phyloP scores from a whole-genome alignment of 2,113 vertebrate species.

The Phylloscopus trochilus region DNA sequence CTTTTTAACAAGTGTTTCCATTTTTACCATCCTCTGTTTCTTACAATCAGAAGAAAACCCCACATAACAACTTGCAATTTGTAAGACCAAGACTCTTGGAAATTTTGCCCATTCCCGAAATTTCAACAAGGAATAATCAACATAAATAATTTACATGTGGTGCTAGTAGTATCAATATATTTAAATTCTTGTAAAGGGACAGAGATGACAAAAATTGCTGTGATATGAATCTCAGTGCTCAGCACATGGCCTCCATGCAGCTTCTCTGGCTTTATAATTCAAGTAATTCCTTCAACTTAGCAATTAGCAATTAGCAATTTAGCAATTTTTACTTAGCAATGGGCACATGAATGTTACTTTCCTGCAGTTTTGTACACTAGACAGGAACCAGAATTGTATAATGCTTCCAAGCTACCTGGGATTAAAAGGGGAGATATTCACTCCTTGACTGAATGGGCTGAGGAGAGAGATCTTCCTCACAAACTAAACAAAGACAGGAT shows the following conservation, averaged over 20 bases:
- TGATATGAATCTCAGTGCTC: fast-evolving
- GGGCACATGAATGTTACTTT: neutral
- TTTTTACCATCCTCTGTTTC: neutral
- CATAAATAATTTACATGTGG: neutral
- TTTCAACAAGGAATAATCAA: neutral
- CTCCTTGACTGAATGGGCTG: fast-evolving
- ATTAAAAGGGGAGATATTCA: neutral
- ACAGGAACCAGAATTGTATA: neutral
- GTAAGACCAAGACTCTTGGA: neutral
- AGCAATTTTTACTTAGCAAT: neutral
- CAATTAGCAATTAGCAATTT: too few species aligned
- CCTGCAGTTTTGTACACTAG: neutral
- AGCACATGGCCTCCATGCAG: neutral
- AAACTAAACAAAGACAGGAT: neutral
- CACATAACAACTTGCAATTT: neutral
- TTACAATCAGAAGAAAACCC: neutral
- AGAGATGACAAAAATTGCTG: neutral
- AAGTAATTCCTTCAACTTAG: neutral
- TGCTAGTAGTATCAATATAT: neutral
- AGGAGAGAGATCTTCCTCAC: neutral
- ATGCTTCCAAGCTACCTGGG: neutral
- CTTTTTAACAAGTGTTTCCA: neutral
- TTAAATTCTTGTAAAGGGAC: neutral
- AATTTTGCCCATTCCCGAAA: neutral
- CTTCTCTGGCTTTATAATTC: neutral